Evolutionary conservation across 2,113 vertebrate genomes (phyloP), one percentile per base, ranked within the genome.

Genomic region (Xyrauchen texanus): DNA sequence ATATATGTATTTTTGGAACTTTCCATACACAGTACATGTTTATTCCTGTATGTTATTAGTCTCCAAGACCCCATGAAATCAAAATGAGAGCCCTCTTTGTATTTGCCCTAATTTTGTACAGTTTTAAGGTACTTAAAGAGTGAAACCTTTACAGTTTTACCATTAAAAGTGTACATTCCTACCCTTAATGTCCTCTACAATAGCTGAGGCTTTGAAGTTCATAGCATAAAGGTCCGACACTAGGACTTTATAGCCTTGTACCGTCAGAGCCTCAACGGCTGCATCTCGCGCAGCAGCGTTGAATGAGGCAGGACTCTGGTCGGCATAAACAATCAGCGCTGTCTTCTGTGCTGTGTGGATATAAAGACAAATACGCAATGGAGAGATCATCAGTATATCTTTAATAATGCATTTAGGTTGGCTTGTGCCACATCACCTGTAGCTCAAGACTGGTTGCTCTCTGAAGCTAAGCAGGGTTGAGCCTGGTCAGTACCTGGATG

Each of bases 151-250:
- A 13, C 10, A 11, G 7, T 49, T 5, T 21, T 11, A 6, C n/a
- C 21, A 34, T 34, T 34, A 34, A 34, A 34, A 34, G 21, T 47
- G 16, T 0, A 15, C 15, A 76, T 15, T 10, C 47, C 81, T 69
- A 91, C 90, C 90, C 34, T 67, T 88, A 46, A 92, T 80, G 83
- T 93, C 91, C 0, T 88, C 86, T n/a, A 9, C 51, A 0, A 88
- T 92, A 52, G 89, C 80, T 12, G 3, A 69, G 60, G 89, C 85
- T 70, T 45, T 85, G 84, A 93, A 92, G 11, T 89, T 88, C 89
- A 90, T 89, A 71, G 86, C 82, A 46, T 95, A 96, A 4, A 96
- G 92, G 87, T 96, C 94, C 0, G 94, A 95, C 81, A 92, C 87
- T 0, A 85, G 46, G 45, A 95, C 93, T 11, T 81, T 68, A 87